These are phyloP conservation scores for Oasisia sp. DNA, from an alignment of 2,888 invertebrate species.

Conservation along the genomic window DNA sequence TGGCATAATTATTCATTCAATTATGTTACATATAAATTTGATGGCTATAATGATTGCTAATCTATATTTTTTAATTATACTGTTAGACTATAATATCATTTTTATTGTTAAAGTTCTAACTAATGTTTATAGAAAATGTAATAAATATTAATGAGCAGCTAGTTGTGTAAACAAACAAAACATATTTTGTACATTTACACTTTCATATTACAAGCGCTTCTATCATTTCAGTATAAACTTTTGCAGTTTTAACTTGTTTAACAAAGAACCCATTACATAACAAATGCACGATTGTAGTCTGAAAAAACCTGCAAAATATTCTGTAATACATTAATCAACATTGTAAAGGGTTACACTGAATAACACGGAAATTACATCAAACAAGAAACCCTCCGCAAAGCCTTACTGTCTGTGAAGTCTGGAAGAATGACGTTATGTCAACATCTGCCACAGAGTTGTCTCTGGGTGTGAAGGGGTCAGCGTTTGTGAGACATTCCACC, in stretches of 20 bases:
- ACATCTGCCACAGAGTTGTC: constrained; percentile 37
- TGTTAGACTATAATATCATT: background rate
- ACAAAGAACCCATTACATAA: background rate
- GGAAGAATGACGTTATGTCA: constrained; percentile 45
- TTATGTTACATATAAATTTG: background rate
- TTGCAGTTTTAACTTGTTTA: no score
- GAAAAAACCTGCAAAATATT: background rate
- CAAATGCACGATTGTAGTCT: background rate
- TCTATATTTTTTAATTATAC: background rate
- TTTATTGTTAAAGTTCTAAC: background rate
- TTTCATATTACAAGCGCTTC: background rate
- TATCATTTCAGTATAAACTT: background rate
- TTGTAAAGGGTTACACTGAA: background rate
- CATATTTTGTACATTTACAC: background rate
- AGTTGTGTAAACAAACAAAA: background rate
- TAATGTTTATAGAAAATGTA: background rate
- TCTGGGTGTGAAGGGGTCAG: constrained; percentile 50
- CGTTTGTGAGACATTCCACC: constrained; percentile 53
- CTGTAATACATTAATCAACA: background rate
- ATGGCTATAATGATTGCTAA: background rate
- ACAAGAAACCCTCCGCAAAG: background rate
- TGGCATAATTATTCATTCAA: background rate
- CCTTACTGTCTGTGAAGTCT: constrained; percentile 14
- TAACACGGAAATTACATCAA: background rate
- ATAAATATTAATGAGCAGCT: background rate